These are phyloP conservation scores for Notospermus geniculatus DNA, from an alignment of 1,140 invertebrate genomes.

Conservation along the genomic window DNA sequence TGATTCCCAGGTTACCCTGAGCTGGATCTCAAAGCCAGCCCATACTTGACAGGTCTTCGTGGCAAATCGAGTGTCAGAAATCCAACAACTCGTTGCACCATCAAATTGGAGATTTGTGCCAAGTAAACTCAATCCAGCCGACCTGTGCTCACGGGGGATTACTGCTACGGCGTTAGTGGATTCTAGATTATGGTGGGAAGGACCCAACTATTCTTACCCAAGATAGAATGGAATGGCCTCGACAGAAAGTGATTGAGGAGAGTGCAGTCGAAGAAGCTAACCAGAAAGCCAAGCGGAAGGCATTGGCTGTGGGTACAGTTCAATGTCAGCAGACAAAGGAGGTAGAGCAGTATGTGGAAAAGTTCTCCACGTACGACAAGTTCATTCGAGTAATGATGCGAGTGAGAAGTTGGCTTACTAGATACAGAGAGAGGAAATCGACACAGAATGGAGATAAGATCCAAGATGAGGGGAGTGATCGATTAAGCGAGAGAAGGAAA, in stretches of 20 bases:
- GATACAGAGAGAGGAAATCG: background rate
- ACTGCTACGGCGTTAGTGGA: background rate
- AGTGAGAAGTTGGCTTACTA: background rate
- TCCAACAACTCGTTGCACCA: background rate
- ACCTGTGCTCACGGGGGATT: slow-evolving; percentile 1
- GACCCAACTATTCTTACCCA: background rate
- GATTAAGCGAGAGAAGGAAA: background rate
- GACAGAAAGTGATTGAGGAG: background rate
- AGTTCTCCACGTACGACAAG: background rate
- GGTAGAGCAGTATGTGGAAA: background rate
- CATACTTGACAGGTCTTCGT: slow-evolving; percentile 2
- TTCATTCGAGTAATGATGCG: background rate
- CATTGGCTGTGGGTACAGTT: background rate
- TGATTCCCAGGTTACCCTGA: slow-evolving; percentile 1
- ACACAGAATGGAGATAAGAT: background rate
- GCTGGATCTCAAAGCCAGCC: background rate
- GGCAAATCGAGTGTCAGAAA: background rate
- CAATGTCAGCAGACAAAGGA: background rate
- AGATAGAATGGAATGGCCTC: background rate
- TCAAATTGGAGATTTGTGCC: background rate
- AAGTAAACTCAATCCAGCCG: background rate
- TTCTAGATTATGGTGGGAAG: background rate
- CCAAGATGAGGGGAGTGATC: background rate
- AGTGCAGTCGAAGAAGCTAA: background rate
- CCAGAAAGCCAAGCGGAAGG: background rate